A percentile compares a stretch with the other conserved stretches of the same genome.
Conservation (phyloP, 1,140 invertebrate genomes). For the Oscheius sp. region DNA sequence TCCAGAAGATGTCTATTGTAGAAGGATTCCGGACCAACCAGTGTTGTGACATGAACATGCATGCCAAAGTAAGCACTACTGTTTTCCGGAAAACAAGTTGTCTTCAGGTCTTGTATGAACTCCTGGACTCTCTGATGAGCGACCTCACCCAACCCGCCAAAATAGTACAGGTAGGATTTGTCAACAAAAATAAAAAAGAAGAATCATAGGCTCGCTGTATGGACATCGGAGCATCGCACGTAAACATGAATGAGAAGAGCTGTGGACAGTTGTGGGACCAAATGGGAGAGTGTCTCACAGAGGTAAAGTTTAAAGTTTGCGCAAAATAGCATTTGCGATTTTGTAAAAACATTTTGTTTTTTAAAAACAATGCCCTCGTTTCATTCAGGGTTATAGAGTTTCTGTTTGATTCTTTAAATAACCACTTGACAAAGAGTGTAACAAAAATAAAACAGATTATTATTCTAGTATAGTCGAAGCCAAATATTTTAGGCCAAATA, state of each 20-base stretch:
- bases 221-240: constrained; percentile 38
- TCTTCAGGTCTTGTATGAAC: constrained; percentile 17
- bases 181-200: neutral
- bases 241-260: constrained; percentile 29
- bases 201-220: constrained; percentile 26
- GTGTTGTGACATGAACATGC: constrained; percentile 35
- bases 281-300: constrained; percentile 33
- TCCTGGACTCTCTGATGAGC: constrained; percentile 26
- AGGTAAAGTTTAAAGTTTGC: constrained; percentile 1
- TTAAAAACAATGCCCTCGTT: too few relatives aligned
- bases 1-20: constrained; percentile 45
- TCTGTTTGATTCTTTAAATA: neutral
- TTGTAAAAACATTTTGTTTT: too few relatives aligned
- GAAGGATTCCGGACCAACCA: constrained; percentile 35
- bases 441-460: neutral
- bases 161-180: constrained; percentile 21
- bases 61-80: constrained; percentile 18
- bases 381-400: too few relatives aligned
- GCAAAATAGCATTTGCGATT: neutral
- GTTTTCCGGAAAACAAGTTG: neutral
- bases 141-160: constrained; percentile 34
- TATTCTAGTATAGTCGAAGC: too few relatives aligned
- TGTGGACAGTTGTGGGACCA: constrained; percentile 36
- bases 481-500: too few relatives aligned
- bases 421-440: neutral